Percentiles rank a stretch among this genome's conserved stretches.
Conservation (phyloP, 2,797 vertebrate genomes). For the Tokudaia muenninki region DNA sequence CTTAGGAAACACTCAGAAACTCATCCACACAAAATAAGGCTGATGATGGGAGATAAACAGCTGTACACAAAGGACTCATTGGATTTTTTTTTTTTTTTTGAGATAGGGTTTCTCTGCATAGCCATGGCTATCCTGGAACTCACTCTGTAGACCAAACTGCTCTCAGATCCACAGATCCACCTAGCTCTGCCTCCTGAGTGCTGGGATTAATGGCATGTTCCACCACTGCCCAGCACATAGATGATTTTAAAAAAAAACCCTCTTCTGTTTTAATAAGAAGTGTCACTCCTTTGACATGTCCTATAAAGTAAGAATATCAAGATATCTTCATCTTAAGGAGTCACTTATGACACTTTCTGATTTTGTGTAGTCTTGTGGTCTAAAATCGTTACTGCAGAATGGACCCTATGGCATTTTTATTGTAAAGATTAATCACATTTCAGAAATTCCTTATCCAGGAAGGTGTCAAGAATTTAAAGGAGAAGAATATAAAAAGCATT, state of each 20-base stretch:
- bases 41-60: not conserved
- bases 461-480: not conserved
- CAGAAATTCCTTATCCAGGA: constrained; percentile 24
- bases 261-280: not conserved
- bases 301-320: constrained; percentile 1
- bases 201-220: no score
- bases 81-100: no score
- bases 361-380: not conserved
- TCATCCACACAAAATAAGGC: not conserved
- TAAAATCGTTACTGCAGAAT: not conserved
- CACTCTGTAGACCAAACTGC: no score
- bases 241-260: not conserved
- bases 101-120: not conserved
- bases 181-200: no score
- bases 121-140: no score
- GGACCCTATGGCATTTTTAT: not conserved
- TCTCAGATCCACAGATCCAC: no score
- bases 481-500: not conserved
- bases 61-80: not conserved
- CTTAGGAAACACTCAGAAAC: not conserved
- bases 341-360: not conserved
- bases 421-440: not conserved
- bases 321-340: not conserved
- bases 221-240: not conserved
- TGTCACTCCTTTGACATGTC: not conserved